phyloP scores from a whole-genome alignment of 2,888 invertebrate species.

The Sphinx pinastri region DNA sequence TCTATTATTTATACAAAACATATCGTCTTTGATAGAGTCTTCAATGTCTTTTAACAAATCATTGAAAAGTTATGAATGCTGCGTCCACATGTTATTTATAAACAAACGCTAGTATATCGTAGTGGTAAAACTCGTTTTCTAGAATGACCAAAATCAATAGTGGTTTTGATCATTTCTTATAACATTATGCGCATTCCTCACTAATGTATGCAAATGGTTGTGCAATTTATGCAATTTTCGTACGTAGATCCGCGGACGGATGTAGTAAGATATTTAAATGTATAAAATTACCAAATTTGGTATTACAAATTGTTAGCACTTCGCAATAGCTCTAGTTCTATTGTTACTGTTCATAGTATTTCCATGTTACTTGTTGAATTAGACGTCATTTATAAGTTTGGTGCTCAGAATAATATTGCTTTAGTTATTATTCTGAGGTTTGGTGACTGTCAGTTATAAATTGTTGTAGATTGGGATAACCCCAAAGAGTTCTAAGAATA shows the following conservation, averaged over 20 bases:
- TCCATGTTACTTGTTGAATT: too few relatives aligned
- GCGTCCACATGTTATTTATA: conserved; percentile 2
- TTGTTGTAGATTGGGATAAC: too few relatives aligned
- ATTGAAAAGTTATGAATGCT: background rate
- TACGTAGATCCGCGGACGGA: background rate
- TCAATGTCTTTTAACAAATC: background rate
- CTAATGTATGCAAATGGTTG: background rate
- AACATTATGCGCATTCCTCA: conserved; percentile 6
- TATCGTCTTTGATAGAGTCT: background rate
- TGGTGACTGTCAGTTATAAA: too few relatives aligned
- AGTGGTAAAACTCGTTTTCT: conserved; percentile 10
- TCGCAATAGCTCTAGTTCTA: background rate
- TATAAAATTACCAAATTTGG: background rate
- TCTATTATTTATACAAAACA: background rate
- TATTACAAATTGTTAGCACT: conserved; percentile 5
- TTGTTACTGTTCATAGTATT: too few relatives aligned
- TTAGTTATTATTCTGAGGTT: too few relatives aligned
- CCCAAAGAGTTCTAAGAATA: too few relatives aligned
- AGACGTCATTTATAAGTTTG: too few relatives aligned
- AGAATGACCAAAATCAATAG: conserved; percentile 6
- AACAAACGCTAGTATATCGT: conserved; percentile 11
- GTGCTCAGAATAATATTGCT: too few relatives aligned
- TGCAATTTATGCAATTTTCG: background rate
- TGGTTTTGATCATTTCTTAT: background rate
- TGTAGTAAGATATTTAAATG: background rate